phyloP scores from a whole-genome alignment of 2,797 vertebrate genomes.

The Sebastes iracundus region DNA sequence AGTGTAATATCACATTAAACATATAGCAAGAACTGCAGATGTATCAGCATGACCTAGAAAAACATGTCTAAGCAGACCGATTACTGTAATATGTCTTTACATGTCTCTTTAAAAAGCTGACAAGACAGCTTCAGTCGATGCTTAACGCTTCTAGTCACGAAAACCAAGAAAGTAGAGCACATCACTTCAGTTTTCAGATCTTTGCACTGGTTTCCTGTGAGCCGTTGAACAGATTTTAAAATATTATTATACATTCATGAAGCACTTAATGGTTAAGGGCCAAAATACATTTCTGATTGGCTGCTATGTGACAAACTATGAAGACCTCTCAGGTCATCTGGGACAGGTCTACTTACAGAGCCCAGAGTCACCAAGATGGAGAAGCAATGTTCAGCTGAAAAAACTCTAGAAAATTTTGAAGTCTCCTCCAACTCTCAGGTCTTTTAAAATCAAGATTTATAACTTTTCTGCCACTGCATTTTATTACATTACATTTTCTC shows the following conservation, averaged over 20 bases:
- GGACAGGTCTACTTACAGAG: background rate
- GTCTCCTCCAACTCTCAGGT: background rate
- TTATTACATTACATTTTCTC: background rate
- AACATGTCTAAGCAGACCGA: background rate
- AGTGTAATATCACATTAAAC: background rate
- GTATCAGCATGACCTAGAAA: background rate
- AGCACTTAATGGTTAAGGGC: background rate
- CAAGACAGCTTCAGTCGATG: background rate
- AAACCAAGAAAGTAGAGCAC: background rate
- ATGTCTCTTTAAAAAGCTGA: background rate
- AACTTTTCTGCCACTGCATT: too few relatives aligned
- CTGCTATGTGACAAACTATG: background rate
- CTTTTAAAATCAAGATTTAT: background rate
- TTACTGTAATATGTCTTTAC: background rate
- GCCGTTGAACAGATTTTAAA: background rate
- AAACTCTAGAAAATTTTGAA: background rate
- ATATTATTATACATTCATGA: background rate
- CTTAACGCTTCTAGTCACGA: background rate
- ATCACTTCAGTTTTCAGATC: background rate
- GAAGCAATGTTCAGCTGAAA: background rate
- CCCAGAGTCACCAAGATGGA: background rate
- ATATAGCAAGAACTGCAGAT: background rate
- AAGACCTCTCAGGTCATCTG: background rate
- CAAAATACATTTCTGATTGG: background rate
- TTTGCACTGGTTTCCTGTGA: background rate